These are phyloP conservation scores for Amblyornis subalaris DNA, from an alignment of 2,113 vertebrate genomes.

Conservation along the genomic window DNA sequence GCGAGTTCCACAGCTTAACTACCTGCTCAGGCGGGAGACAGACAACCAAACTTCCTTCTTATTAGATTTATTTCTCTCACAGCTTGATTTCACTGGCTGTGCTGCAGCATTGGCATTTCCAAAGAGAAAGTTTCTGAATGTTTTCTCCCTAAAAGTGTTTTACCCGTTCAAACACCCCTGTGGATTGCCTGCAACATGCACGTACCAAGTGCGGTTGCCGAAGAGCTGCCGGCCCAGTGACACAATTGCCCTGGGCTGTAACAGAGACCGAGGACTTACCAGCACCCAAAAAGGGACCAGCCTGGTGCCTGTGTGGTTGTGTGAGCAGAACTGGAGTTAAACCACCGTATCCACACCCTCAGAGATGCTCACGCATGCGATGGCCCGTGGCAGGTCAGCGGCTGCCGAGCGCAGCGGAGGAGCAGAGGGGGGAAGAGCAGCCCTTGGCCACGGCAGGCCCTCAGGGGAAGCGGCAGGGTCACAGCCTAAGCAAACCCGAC, in stretches of 20 bases:
- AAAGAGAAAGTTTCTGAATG: background rate
- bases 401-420: rapidly evolving
- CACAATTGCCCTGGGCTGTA: background rate
- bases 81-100: background rate
- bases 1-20: background rate
- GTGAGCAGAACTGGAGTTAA: background rate
- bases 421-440: background rate
- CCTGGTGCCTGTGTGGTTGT: background rate
- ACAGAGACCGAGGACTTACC: background rate
- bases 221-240: background rate
- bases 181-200: rapidly evolving
- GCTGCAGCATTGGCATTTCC: background rate
- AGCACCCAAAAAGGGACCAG: background rate
- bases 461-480: rapidly evolving
- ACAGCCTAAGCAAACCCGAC: background rate
- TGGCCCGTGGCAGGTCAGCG: background rate
- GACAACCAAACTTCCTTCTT: background rate
- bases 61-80: background rate
- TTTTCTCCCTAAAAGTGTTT: background rate
- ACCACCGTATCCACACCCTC: background rate
- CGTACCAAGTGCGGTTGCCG: rapidly evolving
- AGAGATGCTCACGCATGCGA: rapidly evolving
- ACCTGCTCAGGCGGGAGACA: background rate
- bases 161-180: background rate
- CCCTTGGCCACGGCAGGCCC: rapidly evolving